These are phyloP conservation scores for Cheilosia soror DNA, from an alignment of 2,888 invertebrate genomes.

Conservation along the genomic window DNA sequence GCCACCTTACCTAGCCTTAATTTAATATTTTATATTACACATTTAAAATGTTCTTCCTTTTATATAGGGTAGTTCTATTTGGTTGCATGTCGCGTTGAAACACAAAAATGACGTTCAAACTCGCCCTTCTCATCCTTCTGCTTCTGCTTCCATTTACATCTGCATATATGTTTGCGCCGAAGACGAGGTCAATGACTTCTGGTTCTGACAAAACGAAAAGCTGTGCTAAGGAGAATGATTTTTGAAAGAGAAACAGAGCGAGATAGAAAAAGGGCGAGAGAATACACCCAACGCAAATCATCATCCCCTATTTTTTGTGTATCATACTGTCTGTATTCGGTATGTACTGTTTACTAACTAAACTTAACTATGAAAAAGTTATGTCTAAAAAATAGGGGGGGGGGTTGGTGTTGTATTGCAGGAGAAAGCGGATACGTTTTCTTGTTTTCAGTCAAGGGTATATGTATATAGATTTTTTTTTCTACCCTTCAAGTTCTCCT, in stretches of 20 bases:
- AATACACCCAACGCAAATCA: constrained; percentile 23
- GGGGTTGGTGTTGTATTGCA: constrained; percentile 27
- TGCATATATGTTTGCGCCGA: constrained; percentile 25
- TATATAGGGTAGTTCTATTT: constrained; percentile 15
- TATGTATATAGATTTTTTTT: constrained; percentile 44
- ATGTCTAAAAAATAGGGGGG: constrained; percentile 14
- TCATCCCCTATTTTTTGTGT: constrained; percentile 8
- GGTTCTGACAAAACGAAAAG: constrained; percentile 32
- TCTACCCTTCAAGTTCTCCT: neutral
- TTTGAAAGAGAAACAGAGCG: constrained; percentile 60
- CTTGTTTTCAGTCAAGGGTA: constrained; percentile 66
- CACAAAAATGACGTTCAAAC: constrained; percentile 51
- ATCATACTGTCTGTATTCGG: too few species aligned
- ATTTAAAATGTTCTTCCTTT: constrained; percentile 14
- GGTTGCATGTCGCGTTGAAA: constrained; percentile 40
- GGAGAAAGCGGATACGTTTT: constrained; percentile 54
- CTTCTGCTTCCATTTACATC: neutral
- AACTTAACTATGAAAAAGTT: neutral
- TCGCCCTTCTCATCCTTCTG: constrained; percentile 46
- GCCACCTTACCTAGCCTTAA: too few species aligned
- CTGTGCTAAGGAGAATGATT: neutral
- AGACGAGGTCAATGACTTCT: constrained; percentile 67
- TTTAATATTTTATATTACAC: too few species aligned
- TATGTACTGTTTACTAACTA: too few species aligned
- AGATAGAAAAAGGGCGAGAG: constrained; percentile 49